phyloP scores from a whole-genome alignment of 2,113 vertebrate genomes.

The Lepisosteus oculatus region DNA sequence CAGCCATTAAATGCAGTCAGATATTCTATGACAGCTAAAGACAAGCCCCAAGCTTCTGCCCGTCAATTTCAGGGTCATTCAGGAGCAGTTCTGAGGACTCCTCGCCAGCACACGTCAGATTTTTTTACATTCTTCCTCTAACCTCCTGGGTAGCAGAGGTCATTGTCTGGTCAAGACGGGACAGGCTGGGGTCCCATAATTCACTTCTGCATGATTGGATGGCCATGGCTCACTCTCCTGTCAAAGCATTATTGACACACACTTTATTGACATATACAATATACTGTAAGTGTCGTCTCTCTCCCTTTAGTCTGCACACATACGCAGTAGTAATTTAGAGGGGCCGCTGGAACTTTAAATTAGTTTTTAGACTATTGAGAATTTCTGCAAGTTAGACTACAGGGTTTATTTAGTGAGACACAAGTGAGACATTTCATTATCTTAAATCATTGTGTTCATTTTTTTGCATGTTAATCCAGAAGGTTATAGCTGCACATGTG shows the following conservation, averaged over 20 bases:
- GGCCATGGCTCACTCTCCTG: not conserved
- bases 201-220: slow-evolving; percentile 1
- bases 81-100: not conserved
- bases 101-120: not conserved
- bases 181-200: not conserved
- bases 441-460: too few species aligned
- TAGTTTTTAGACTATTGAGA: too few species aligned
- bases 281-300: not conserved
- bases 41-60: not conserved
- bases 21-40: not conserved
- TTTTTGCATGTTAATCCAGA: too few species aligned
- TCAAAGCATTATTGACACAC: not conserved
- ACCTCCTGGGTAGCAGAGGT: not conserved
- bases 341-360: too few species aligned
- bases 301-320: not conserved
- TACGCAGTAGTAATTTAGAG: not conserved
- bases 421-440: too few species aligned
- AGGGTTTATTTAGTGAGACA: too few species aligned
- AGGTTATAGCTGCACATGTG: too few species aligned
- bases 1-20: slow-evolving; percentile 2
- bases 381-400: too few species aligned
- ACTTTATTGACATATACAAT: not conserved
- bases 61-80: slow-evolving; percentile 8
- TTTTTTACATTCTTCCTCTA: not conserved
- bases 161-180: not conserved